Evolutionary conservation across 2,797 vertebrate genomes (phyloP).

Genomic region (Pseudochromis fuscus): DNA sequence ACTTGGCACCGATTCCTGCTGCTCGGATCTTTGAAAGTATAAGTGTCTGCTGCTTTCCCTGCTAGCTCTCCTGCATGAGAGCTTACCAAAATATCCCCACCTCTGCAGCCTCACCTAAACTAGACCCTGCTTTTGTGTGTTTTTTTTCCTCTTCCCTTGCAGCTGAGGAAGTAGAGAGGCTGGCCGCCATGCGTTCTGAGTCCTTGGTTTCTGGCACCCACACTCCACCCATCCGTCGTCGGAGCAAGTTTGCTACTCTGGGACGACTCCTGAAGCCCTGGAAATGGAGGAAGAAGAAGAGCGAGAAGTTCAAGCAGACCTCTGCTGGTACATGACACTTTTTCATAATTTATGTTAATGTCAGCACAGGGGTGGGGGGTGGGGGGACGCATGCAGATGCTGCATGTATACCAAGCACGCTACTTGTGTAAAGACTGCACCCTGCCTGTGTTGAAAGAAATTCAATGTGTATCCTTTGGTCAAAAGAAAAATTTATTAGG

Average conservation of each 20-base stretch:
- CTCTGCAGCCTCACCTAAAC: constrained; percentile 45
- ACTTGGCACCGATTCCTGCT: constrained; percentile 47
- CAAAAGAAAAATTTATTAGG: constrained; percentile 31
- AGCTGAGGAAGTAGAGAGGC: constrained; percentile 98
- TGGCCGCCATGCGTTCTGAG: constrained; percentile 96
- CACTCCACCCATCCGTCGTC: constrained; percentile 93
- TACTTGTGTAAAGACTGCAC: neutral
- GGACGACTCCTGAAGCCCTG: constrained; percentile 98
- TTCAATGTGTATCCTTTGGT: constrained; percentile 12
- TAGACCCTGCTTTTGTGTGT: neutral
- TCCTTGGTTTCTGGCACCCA: constrained; percentile 93
- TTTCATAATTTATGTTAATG: constrained; percentile 4
- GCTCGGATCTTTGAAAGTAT: constrained; percentile 41
- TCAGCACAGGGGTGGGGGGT: no score
- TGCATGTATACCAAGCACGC: neutral
- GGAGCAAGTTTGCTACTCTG: constrained; percentile 96
- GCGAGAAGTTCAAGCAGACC: constrained; percentile 98
- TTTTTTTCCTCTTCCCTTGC: constrained; percentile 26
- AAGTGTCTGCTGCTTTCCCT: constrained; percentile 40
- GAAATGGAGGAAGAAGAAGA: constrained; percentile 99
- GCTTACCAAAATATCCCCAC: constrained; percentile 34
- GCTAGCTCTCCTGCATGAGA: constrained; percentile 2
- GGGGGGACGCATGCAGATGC: neutral
- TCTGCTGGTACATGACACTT: constrained; percentile 88
- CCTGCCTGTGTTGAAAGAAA: neutral